Evolutionary conservation across 2,888 invertebrate species (phyloP), one percentile per base, ranked within the genome.

Genomic region (Serripes groenlandicus): DNA sequence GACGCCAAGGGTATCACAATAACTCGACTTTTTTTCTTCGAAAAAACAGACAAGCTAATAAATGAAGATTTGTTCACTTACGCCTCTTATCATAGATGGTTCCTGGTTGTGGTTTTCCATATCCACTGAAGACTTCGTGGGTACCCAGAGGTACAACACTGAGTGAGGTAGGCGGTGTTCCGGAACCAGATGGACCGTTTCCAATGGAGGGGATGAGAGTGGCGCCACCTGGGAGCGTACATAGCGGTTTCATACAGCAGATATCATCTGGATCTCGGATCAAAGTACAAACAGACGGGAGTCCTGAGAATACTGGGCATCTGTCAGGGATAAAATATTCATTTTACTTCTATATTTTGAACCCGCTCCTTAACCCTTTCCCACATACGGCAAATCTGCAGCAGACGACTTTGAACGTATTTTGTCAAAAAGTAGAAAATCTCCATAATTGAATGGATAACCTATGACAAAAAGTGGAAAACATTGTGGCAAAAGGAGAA

Each of bases 201-300:
- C 78, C 78, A 21, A 66, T 86, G 23, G 86, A 88, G 11, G 89
- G 91, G 9, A 72, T 74, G 23, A 89, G 72, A 1, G 86, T 84
- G 15, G 52, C 74, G 7, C 89, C 88, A 34, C 56, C 54, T 32
- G 75, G 75, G 1, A 85, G 76, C 15, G 76, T 87, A 75, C 91
- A 92, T 35, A 78, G 70, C 28, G 91, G 91, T 70, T 83, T 85
- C 86, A 88, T 87, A 78, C 91, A 92, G 78, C 91, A 91, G n/a
- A 64, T 15, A 80, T 90, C 87, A 26, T 74, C 75, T 35, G 90
- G 90, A 71, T 91, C 89, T 18, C 78, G 72, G 28, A 88, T 75
- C 52, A 92, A 81, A n/a, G 72, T 85, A 75, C 91, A 92, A 75
- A 87, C 86, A 15, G 86, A 73, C 35, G 91, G 91, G 15, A 92